Base-by-base conservation (phyloP, 2,113 vertebrate genomes). In the Urocitellus parryii region DNA sequence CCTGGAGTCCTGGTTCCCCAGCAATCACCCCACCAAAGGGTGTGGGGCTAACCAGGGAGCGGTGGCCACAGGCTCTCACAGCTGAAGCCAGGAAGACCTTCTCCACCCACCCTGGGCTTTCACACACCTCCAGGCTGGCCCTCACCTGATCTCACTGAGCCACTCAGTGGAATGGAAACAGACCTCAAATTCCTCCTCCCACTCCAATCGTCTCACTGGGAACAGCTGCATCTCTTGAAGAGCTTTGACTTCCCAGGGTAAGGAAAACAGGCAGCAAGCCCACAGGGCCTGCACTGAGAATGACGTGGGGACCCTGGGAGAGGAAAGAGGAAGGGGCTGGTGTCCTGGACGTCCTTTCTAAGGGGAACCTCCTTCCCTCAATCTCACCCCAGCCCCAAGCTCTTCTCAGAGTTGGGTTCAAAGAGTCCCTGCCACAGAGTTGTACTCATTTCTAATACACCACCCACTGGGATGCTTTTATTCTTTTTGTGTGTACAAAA, bases 211-310 rank as follows among this genome's bases (percentile, higher is more conserved):
- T 99, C 77, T 99, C 4, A 99, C 96, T 98, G 99, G 99, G 17
- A 99, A 98, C 95, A 99, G 98, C 94, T 99, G 99, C 97, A 99
- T 99, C 98, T 99, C 99, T 13, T 99, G 99, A 0, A 99, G 99
- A 82, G 99, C 99, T 98, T 99, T 99, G 0, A 99, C 99, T 96
- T 99, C 99, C 99, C 99, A 97, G 32, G 70, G 58, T 77, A n/a
- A 95, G 1, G 32, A 90, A 42, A 56, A 42, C 9, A 0, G 96
- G 91, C 1, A 32, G 42, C 5, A 2, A 39, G 13, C 12, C 61
- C 17, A 63, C 0, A 25, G 24, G 24, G 63, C 48, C 13, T 4
- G 11, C 29, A 2, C 13, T 65, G 65, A 37, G n/a, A 8, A 4
- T 42, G 63, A 24, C 25, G 8, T 25, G 12, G 18, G 17, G 58